Evolutionary conservation across 2,797 vertebrate species (phyloP), one percentile per base, ranked within the genome.

Genomic region (Glyptemys insculpta): DNA sequence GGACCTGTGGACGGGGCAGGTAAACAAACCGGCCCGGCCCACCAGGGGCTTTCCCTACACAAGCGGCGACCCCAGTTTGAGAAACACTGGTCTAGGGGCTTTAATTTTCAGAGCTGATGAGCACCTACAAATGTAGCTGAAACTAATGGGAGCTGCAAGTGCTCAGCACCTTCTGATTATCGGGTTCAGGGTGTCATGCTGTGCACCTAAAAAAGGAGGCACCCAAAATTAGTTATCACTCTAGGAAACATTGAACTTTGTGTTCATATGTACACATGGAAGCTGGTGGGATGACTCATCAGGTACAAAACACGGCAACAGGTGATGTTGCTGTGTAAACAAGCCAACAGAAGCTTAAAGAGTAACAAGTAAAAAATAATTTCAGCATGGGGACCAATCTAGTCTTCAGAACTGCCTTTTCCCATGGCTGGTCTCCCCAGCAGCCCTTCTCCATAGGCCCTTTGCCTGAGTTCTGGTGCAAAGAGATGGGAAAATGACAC

Each of bases 331-430:
- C 49, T 11, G 34, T 52, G 41, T 54, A 78, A 85, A 86, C 1
- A 14, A 74, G 62, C 15, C 12, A 84, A 68, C 2, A 52, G 80
- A 94, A 87, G 4, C 56, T 37, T 19, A 52, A 44, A 37, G 83
- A 76, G 25, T 81, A 78, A 49, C 44, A 31, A 78, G 41, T 23
- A 5, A n/a, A 52, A 4, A 5, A 25, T 16, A 78, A 78, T 29
- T 12, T 0, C 0, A n/a, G 53, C 19, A 12, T 49, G 72, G 68
- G 74, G 25, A 44, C 8, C 5, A 16, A 3, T 49, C 50, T 34
- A 68, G n/a, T 44, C 12, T 44, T 65, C 23, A 65, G 47, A 65
- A 15, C 21, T 84, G n/a, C 50, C 86, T 19, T 81, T 84, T 81
- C 49, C 79, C 9, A 5, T 78, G 23, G 1, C 14, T 15, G 12